Evolutionary conservation across 2,888 invertebrate species (phyloP).

Genomic region (Prosapia bicincta): DNA sequence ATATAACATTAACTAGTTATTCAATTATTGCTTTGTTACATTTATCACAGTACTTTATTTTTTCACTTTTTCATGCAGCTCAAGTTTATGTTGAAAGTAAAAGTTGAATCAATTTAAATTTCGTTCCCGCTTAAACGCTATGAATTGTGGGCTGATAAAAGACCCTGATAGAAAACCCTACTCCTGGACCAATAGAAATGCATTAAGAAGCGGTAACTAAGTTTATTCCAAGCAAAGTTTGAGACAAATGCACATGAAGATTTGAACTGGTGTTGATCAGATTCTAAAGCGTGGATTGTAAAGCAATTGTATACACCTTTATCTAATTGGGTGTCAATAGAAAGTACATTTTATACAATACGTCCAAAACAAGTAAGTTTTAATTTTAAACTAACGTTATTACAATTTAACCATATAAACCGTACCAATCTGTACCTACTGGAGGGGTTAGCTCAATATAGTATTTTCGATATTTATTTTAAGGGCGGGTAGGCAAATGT

Average conservation of each 20-base stretch:
- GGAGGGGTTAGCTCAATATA: neutral
- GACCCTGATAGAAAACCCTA: conserved; percentile 51
- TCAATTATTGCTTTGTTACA: too few species aligned
- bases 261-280: neutral
- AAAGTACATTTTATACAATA: neutral
- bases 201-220: neutral
- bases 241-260: neutral
- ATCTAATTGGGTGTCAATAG: neutral
- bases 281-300: neutral
- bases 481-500: neutral
- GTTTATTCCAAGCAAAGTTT: neutral
- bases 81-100: too few species aligned
- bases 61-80: too few species aligned
- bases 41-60: too few species aligned
- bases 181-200: conserved; percentile 43
- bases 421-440: neutral
- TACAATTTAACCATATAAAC: neutral
- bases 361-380: neutral
- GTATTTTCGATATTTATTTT: neutral
- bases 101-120: too few species aligned
- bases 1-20: too few species aligned
- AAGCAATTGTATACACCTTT: neutral
- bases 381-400: neutral
- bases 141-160: conserved; percentile 48
- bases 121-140: conserved; percentile 34